Evolutionary conservation across 2,888 invertebrate species (phyloP).

Genomic region (Glaucopsyche alexis): DNA sequence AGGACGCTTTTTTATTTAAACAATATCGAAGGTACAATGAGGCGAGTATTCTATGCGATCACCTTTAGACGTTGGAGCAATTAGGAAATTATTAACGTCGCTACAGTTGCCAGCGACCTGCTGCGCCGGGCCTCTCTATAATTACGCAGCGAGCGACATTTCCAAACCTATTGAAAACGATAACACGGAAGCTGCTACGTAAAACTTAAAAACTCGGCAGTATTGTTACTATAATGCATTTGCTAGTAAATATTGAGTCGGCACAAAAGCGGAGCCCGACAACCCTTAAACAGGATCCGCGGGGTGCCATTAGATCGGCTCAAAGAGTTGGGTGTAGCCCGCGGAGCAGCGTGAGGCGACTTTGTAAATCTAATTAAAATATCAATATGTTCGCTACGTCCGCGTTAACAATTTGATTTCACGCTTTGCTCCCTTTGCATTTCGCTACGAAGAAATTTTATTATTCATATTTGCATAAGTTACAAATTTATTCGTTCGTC

Average conservation of each 20-base stretch:
- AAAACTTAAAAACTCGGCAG: conserved; percentile 76
- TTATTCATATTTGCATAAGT: conserved; percentile 23
- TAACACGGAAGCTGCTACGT: conserved; percentile 77
- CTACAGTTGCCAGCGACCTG: conserved; percentile 66
- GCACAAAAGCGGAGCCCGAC: conserved; percentile 69
- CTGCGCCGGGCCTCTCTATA: conserved; percentile 71
- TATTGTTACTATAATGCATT: conserved; percentile 78
- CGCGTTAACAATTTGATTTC: conserved; percentile 77
- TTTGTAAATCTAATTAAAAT: conserved; percentile 81
- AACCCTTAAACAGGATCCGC: conserved; percentile 75
- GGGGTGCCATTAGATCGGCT: conserved; percentile 76
- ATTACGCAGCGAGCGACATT: conserved; percentile 75
- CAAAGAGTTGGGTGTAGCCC: conserved; percentile 77
- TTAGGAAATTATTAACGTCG: conserved; percentile 62
- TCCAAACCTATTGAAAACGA: conserved; percentile 75
- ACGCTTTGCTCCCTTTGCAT: conserved; percentile 61
- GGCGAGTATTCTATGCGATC: conserved; percentile 45
- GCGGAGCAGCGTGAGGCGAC: conserved; percentile 61
- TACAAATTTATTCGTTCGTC: background rate
- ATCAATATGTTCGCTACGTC: conserved; percentile 76
- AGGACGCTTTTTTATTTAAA: conserved; percentile 32
- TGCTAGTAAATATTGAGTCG: conserved; percentile 78
- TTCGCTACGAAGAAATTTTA: conserved; percentile 30
- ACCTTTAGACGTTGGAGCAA: conserved; percentile 63
- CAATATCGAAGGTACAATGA: conserved; percentile 34